A percentile compares a stretch with the other conserved stretches of the same genome.
These are phyloP conservation scores for Sinocyclocheilus anshuiensis DNA, from an alignment of 2,113 vertebrate genomes.

Conservation along the genomic window DNA sequence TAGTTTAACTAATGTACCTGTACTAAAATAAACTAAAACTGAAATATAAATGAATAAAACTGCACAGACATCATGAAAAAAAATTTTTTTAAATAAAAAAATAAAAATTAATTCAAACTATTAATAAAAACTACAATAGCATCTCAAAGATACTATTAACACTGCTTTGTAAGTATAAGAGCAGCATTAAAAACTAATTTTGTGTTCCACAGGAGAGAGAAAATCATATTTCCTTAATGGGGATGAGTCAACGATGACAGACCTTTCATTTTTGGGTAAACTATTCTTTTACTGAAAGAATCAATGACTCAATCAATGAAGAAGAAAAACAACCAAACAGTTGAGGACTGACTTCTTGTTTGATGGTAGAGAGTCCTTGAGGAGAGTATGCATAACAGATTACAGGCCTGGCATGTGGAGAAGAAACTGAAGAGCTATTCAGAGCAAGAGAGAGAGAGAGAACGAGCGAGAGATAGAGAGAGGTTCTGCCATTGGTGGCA, in stretches of 20 bases:
- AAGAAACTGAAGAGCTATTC: slow-evolving; percentile 38
- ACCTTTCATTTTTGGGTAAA: background rate
- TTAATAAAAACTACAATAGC: too few relatives aligned
- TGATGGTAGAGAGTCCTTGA: background rate
- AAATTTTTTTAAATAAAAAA: too few relatives aligned
- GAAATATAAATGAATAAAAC: too few relatives aligned
- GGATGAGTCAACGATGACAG: background rate
- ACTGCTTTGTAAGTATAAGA: too few relatives aligned
- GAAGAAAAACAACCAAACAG: slow-evolving; percentile 29
- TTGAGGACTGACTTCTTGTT: slow-evolving; percentile 3
- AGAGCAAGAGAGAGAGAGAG: slow-evolving; percentile 2
- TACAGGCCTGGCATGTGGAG: slow-evolving; percentile 30
- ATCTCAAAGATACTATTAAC: too few relatives aligned
- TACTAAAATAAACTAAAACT: too few relatives aligned
- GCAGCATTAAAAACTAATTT: too few relatives aligned
- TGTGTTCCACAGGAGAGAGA: background rate
- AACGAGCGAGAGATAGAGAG: slow-evolving; percentile 7
- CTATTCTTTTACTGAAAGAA: background rate
- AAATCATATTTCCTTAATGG: too few relatives aligned
- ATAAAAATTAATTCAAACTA: too few relatives aligned
- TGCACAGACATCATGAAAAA: too few relatives aligned
- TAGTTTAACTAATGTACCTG: too few relatives aligned
- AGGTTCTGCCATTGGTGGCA: slow-evolving; percentile 10
- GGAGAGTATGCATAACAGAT: slow-evolving; percentile 21
- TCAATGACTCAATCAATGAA: too few relatives aligned